Percentiles rank a stretch among this genome's conserved stretches.
Evolutionary conservation across 2,888 invertebrate genomes (phyloP).

Genomic region (Aspidapion aeneum): DNA sequence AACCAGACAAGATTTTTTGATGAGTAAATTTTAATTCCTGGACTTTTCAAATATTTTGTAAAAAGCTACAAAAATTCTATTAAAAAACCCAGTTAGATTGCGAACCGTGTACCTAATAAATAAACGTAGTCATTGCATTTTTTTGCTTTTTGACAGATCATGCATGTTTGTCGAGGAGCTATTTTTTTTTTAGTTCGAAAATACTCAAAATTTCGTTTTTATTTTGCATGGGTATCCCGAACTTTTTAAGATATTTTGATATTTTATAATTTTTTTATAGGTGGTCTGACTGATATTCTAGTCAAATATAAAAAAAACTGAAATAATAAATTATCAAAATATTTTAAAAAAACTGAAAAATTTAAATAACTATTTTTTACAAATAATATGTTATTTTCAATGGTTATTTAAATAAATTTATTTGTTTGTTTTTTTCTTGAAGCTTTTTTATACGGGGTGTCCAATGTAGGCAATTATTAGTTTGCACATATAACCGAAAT

Average conservation of each 20-base stretch:
- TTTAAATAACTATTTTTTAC: too few relatives aligned
- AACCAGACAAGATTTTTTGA: too few relatives aligned
- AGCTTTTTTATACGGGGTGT: conserved; percentile 35
- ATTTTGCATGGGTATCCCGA: neutral
- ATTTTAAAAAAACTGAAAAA: too few relatives aligned
- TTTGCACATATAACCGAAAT: conserved; percentile 46
- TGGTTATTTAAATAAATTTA: too few relatives aligned
- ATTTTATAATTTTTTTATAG: neutral
- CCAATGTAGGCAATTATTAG: neutral
- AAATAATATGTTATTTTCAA: too few relatives aligned
- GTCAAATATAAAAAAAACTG: neutral
- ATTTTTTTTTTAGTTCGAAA: conserved; percentile 20
- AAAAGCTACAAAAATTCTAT: neutral
- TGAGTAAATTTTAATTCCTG: neutral
- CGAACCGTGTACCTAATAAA: conserved; percentile 47
- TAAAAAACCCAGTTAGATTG: neutral
- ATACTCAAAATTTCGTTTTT: conserved; percentile 14
- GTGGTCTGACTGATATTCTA: neutral
- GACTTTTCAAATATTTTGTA: neutral
- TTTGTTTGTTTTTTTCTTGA: conserved; percentile 30
- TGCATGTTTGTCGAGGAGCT: conserved; percentile 12
- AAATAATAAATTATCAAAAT: neutral
- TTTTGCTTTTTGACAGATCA: conserved; percentile 40
- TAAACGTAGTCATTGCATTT: conserved; percentile 49
- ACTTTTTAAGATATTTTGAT: neutral